Percentiles rank a stretch among this genome's conserved stretches.
phyloP scores from a whole-genome alignment of 2,888 invertebrate species.

The Leucophenga maculata region DNA sequence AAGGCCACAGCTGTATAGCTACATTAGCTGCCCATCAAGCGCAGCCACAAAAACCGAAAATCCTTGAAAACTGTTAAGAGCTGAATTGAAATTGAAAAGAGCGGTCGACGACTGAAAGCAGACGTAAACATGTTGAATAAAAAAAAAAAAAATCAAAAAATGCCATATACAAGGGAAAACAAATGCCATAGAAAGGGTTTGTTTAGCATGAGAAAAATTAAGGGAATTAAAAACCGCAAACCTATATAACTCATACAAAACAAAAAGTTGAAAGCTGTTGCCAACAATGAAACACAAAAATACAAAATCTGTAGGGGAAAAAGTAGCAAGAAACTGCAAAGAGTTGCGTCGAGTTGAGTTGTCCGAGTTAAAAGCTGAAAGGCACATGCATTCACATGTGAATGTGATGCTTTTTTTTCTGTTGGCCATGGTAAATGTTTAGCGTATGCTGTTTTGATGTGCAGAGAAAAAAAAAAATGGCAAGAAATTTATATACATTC shows the following conservation, averaged over 20 bases:
- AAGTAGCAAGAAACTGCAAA: neutral
- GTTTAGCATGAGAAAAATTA: conserved; percentile 61
- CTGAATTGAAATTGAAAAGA: conserved; percentile 48
- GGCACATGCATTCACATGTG: conserved; percentile 18
- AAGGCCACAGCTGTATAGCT: conserved; percentile 15
- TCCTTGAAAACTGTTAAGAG: conserved; percentile 40
- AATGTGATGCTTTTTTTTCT: neutral
- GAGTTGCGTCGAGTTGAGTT: conserved; percentile 4
- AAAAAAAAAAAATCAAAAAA: neutral
- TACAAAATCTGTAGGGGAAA: neutral
- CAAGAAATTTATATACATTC: neutral
- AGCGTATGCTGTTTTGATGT: neutral
- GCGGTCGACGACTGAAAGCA: conserved; percentile 10
- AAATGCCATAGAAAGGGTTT: conserved; percentile 18
- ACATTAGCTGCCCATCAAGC: conserved; percentile 15
- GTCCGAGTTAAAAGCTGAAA: neutral
- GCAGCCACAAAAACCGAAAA: conserved; percentile 14
- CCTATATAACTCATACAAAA: conserved; percentile 23
- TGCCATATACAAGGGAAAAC: neutral
- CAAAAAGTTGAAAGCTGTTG: conserved; percentile 19
- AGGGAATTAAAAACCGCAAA: conserved; percentile 63
- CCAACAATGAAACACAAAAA: neutral
- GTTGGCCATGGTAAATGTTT: conserved; percentile 7
- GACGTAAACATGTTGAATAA: neutral
- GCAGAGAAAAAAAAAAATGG: neutral